Evolutionary conservation across 2,113 vertebrate genomes (phyloP).

Genomic region (Argyrosomus japonicus): DNA sequence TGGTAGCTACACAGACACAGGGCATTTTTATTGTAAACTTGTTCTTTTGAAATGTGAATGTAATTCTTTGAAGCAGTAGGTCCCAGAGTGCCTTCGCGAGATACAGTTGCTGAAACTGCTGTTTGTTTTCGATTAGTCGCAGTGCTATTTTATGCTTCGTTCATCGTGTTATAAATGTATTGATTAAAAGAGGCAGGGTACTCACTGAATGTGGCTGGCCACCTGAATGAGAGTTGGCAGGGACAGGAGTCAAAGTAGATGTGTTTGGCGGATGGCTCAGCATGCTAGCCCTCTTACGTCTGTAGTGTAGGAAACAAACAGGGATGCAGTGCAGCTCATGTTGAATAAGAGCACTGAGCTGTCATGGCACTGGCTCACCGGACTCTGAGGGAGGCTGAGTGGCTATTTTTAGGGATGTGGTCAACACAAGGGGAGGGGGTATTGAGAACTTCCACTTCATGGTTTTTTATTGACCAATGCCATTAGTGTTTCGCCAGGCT

Average conservation of each 20-base stretch:
- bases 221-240: slow-evolving; percentile 63
- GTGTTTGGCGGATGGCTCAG: slow-evolving; percentile 66
- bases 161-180: slow-evolving; percentile 68
- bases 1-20: slow-evolving; percentile 53
- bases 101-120: slow-evolving; percentile 51
- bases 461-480: slow-evolving; percentile 83
- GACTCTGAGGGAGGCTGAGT: slow-evolving; percentile 58
- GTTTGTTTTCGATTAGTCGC: slow-evolving; percentile 66
- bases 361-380: slow-evolving; percentile 53
- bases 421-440: slow-evolving; percentile 66
- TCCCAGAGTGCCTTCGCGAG: slow-evolving; percentile 42
- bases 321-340: slow-evolving; percentile 40
- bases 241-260: slow-evolving; percentile 57
- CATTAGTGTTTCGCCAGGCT: slow-evolving; percentile 83
- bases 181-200: slow-evolving; percentile 69
- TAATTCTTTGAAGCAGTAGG: slow-evolving; percentile 61
- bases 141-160: slow-evolving; percentile 62
- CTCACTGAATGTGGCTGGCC: slow-evolving; percentile 56
- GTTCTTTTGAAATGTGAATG: slow-evolving; percentile 65
- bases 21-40: slow-evolving; percentile 58
- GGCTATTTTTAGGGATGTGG: slow-evolving; percentile 79
- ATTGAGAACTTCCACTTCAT: slow-evolving; percentile 82
- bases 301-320: slow-evolving; percentile 57
- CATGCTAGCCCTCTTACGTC: slow-evolving; percentile 62
- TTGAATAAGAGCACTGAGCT: slow-evolving; percentile 65